phyloP scores from a whole-genome alignment of 2,888 invertebrate genomes.

The Anarsia innoxiella region DNA sequence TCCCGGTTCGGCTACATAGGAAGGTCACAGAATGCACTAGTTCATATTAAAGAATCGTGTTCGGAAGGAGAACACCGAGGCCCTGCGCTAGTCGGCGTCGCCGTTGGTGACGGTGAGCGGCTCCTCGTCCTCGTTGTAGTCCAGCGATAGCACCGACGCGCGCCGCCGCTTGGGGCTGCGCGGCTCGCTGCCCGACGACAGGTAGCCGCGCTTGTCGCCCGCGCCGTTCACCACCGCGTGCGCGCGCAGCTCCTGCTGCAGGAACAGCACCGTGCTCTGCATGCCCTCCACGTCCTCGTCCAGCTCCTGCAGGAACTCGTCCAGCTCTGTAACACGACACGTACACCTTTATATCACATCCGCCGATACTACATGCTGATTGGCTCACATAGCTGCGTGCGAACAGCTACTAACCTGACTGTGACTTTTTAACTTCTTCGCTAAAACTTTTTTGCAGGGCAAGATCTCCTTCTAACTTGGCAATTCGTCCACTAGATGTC shows the following conservation, averaged over 20 bases:
- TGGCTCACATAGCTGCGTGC: too few species aligned
- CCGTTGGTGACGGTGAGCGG: slow-evolving; percentile 82
- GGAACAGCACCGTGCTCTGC: slow-evolving; percentile 96
- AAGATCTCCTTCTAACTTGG: slow-evolving; percentile 96
- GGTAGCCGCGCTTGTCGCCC: slow-evolving; percentile 34
- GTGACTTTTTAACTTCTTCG: slow-evolving; percentile 97
- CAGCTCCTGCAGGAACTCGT: slow-evolving; percentile 95
- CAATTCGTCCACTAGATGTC: slow-evolving; percentile 95
- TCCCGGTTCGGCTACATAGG: slow-evolving; percentile 33
- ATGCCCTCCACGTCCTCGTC: slow-evolving; percentile 99
- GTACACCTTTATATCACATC: too few species aligned
- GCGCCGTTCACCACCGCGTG: slow-evolving; percentile 60
- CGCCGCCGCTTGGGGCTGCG: slow-evolving; percentile 79
- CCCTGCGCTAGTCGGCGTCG: slow-evolving; percentile 71
- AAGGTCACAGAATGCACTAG: slow-evolving; percentile 49
- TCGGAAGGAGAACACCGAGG: slow-evolving; percentile 37
- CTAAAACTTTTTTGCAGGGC: slow-evolving; percentile 96
- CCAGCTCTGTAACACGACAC: slow-evolving; percentile 82
- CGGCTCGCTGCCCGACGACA: slow-evolving; percentile 36
- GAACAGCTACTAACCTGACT: slow-evolving; percentile 89
- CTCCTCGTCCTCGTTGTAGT: slow-evolving; percentile 84
- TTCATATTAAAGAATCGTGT: slow-evolving; percentile 42
- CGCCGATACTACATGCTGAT: too few species aligned
- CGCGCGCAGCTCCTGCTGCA: slow-evolving; percentile 93
- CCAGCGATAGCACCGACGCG: slow-evolving; percentile 81